These are phyloP conservation scores for Leptobrachium leishanense DNA, from an alignment of 2,113 vertebrate species.

Conservation along the genomic window DNA sequence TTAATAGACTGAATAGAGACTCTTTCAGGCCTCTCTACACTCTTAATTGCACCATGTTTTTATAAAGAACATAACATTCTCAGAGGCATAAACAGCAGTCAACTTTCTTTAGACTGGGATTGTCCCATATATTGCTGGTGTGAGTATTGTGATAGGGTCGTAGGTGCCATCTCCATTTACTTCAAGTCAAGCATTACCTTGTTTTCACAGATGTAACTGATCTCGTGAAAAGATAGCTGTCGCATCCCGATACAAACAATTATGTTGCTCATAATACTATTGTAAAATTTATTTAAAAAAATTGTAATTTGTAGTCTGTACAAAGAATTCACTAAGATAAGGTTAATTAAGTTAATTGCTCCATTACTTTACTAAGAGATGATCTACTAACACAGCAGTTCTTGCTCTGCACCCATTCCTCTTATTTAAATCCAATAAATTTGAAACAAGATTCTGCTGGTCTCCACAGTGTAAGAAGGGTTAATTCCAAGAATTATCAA, in stretches of 20 bases:
- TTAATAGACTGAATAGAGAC: constrained; percentile 36
- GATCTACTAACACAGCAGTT: constrained; percentile 67
- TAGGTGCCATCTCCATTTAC: constrained; percentile 54
- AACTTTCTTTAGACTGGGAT: constrained; percentile 45
- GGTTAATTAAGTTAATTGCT: constrained; percentile 69
- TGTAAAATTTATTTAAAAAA: constrained; percentile 3
- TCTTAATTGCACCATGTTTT: constrained; percentile 33
- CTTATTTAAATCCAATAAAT: background rate
- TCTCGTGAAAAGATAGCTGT: constrained; percentile 30
- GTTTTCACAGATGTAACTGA: constrained; percentile 36
- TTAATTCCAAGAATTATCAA: constrained; percentile 61
- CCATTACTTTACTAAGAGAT: constrained; percentile 58
- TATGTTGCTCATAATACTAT: background rate
- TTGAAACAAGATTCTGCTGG: background rate
- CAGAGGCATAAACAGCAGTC: constrained; percentile 41
- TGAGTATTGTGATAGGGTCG: constrained; percentile 48
- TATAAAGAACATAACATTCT: constrained; percentile 48
- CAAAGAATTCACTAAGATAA: constrained; percentile 58
- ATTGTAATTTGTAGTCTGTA: constrained; percentile 41
- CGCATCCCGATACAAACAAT: constrained; percentile 18
- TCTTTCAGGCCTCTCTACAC: constrained; percentile 12
- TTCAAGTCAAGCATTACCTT: constrained; percentile 42
- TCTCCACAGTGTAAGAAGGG: background rate
- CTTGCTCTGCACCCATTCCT: constrained; percentile 51
- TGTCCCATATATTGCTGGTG: constrained; percentile 24